A percentile compares a stretch with the other conserved stretches of the same genome.
These are phyloP conservation scores for Sciurus vulgaris DNA, from an alignment of 2,797 vertebrate genomes.

Conservation along the genomic window DNA sequence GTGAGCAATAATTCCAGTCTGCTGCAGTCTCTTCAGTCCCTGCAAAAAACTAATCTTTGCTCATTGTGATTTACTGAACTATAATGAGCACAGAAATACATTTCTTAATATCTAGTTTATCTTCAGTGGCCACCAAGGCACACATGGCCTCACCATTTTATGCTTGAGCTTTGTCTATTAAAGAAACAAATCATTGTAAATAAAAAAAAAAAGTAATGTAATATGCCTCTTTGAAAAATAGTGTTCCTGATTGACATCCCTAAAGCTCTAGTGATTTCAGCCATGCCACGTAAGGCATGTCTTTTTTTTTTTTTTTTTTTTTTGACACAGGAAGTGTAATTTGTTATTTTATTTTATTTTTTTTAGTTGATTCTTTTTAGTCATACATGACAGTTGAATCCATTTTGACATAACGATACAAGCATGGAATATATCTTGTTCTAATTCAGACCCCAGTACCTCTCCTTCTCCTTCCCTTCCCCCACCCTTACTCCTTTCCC, in stretches of 20 bases:
- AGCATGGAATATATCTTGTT: no score
- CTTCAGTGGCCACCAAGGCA: not conserved
- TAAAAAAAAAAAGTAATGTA: not conserved
- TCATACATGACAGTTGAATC: no score
- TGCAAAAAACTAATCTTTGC: not conserved
- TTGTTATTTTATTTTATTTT: no score
- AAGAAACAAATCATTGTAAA: not conserved
- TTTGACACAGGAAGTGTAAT: no score
- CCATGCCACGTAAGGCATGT: not conserved
- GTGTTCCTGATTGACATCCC: not conserved
- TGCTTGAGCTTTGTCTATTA: not conserved
- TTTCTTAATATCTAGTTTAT: not conserved
- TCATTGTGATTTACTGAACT: not conserved
- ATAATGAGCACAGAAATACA: not conserved
- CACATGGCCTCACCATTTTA: not conserved
- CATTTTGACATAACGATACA: no score
- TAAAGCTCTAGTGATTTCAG: not conserved
- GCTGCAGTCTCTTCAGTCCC: not conserved
- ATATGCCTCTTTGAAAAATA: not conserved
- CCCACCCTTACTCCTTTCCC: no score
- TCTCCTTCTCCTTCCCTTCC: no score
- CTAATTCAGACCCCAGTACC: no score
- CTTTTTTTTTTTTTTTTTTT: not conserved
- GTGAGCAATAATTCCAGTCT: not conserved
- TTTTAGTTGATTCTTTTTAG: no score